Evolutionary conservation across 2,888 invertebrate genomes (phyloP).

Genomic region (Junonia oenone): DNA sequence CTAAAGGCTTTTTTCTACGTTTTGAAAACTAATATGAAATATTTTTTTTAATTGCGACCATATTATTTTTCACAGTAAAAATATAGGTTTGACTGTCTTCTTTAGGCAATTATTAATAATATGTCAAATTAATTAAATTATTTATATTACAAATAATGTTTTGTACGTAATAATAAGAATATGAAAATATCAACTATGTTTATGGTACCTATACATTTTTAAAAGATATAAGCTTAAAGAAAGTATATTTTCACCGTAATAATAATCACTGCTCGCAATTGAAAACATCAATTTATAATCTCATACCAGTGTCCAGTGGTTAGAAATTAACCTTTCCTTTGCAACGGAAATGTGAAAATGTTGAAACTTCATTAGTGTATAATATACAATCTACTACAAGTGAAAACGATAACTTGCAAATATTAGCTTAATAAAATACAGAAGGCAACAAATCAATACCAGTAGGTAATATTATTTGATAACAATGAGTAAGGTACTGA

Average conservation of each 20-base stretch:
- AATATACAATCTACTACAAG: slow-evolving; percentile 7
- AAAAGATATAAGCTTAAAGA: slow-evolving; percentile 34
- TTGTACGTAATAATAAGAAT: no score
- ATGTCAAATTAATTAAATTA: no score
- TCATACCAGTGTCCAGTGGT: slow-evolving; percentile 32
- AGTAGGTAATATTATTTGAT: not conserved
- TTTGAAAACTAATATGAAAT: no score
- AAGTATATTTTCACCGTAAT: slow-evolving; percentile 54
- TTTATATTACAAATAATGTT: no score
- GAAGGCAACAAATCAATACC: not conserved
- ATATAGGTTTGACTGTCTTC: no score
- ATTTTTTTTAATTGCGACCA: no score
- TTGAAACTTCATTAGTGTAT: slow-evolving; percentile 16
- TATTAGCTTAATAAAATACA: not conserved
- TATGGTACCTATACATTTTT: no score
- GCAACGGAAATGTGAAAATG: slow-evolving; percentile 32
- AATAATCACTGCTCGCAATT: slow-evolving; percentile 54
- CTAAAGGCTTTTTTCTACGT: no score
- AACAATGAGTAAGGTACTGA: no score
- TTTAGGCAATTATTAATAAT: not conserved
- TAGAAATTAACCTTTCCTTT: slow-evolving; percentile 46
- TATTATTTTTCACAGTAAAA: no score
- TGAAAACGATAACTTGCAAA: not conserved
- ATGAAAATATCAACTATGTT: no score
- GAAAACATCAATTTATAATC: slow-evolving; percentile 50